phyloP scores from a whole-genome alignment of 2,797 vertebrate genomes.

The Amphiprion clarkii region DNA sequence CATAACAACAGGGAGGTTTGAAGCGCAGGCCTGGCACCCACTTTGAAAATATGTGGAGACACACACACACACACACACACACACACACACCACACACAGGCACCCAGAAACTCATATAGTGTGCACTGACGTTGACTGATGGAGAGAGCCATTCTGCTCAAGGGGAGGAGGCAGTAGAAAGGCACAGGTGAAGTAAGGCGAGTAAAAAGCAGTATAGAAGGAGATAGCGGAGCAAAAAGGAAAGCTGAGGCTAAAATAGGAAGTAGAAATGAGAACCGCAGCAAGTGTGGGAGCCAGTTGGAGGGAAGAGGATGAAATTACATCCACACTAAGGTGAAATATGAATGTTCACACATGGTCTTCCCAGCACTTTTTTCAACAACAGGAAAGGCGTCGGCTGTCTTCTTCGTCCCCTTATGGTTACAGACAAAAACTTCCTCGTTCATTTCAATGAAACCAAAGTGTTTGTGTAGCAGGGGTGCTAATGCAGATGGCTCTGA shows the following conservation, averaged over 20 bases:
- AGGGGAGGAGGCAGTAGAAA: slow-evolving; percentile 1
- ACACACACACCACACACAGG: background rate
- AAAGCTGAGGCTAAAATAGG: background rate
- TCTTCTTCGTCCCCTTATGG: no score
- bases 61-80: background rate
- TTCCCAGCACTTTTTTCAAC: no score
- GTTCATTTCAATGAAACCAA: no score
- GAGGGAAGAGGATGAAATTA: background rate
- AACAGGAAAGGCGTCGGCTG: no score
- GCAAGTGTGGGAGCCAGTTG: background rate
- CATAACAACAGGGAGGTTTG: slow-evolving; percentile 13
- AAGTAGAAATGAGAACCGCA: background rate
- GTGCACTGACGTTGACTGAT: slow-evolving; percentile 29
- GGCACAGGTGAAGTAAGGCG: slow-evolving; percentile 21
- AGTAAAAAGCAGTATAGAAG: slow-evolving; percentile 13
- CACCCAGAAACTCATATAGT: slow-evolving; percentile 15
- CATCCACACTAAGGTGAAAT: background rate
- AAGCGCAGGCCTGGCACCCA: slow-evolving; percentile 4
- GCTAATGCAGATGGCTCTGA: no score
- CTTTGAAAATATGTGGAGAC: slow-evolving; percentile 27
- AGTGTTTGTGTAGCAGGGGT: no score
- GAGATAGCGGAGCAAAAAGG: background rate
- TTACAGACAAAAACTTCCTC: no score
- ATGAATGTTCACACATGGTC: background rate
- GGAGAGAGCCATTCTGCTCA: slow-evolving; percentile 17